These are phyloP conservation scores for Petrocephalus microphthalmus DNA, from an alignment of 2,113 vertebrate species.

Conservation along the genomic window DNA sequence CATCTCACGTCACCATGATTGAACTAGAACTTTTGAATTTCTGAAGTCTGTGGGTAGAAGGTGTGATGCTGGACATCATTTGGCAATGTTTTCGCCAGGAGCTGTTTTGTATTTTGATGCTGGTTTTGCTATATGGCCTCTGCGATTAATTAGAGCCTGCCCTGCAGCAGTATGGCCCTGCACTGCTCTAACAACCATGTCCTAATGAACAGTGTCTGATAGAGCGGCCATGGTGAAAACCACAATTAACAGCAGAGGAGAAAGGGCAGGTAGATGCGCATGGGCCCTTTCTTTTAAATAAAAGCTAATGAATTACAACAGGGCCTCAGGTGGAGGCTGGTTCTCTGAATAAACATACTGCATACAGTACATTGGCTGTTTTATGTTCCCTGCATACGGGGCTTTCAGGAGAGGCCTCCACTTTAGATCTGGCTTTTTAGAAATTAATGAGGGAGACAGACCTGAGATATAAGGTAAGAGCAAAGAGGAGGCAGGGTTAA, in stretches of 20 bases:
- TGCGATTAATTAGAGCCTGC: slow-evolving; percentile 29
- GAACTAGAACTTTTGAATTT: neutral
- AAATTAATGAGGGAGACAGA: neutral
- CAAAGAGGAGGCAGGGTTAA: neutral
- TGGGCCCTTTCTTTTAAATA: neutral
- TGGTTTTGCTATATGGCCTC: slow-evolving; percentile 17
- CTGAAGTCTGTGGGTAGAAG: neutral
- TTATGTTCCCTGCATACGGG: neutral
- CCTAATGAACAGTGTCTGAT: slow-evolving; percentile 36
- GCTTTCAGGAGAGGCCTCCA: neutral
- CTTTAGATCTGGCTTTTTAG: neutral
- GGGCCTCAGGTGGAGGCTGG: neutral
- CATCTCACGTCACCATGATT: neutral
- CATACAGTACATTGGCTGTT: neutral
- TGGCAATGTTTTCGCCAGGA: slow-evolving; percentile 32
- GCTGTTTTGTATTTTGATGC: slow-evolving; percentile 35
- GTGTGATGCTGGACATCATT: slow-evolving; percentile 26
- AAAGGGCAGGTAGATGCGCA: slow-evolving; percentile 20
- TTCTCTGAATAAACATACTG: neutral
- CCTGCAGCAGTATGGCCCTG: slow-evolving; percentile 22
- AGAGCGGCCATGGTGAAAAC: slow-evolving; percentile 15
- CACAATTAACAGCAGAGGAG: slow-evolving; percentile 14
- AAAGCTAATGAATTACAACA: neutral
- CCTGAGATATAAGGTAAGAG: neutral
- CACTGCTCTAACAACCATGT: slow-evolving; percentile 2